Conservation (phyloP, 2,113 vertebrate genomes). For the Prinia subflava region DNA sequence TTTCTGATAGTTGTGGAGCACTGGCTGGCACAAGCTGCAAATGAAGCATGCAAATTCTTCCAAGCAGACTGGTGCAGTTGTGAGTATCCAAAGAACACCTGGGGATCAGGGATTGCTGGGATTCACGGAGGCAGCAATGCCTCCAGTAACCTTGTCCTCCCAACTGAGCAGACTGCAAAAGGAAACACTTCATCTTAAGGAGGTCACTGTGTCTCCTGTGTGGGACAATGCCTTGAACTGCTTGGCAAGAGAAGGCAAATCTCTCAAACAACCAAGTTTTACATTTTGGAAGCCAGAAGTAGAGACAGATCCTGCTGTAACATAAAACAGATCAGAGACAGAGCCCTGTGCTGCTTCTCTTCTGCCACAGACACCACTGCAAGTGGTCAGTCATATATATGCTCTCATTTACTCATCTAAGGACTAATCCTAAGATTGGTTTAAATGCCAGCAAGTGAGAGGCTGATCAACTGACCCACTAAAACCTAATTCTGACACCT, state of each 20-base stretch:
- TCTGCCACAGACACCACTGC: neutral
- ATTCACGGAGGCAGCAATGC: neutral
- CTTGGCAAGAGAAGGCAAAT: neutral
- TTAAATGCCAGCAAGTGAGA: neutral
- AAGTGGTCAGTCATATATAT: fast-evolving
- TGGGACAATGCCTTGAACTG: neutral
- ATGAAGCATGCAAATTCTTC: neutral
- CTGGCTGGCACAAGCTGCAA: neutral
- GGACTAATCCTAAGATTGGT: neutral
- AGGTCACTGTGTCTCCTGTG: neutral
- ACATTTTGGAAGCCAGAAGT: neutral
- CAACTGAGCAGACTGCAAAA: neutral
- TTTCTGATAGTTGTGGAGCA: neutral
- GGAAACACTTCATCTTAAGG: neutral
- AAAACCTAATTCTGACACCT: neutral
- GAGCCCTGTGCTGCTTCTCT: neutral
- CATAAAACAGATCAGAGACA: neutral
- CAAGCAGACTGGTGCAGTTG: neutral
- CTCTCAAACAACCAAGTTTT: neutral
- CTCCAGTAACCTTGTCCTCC: neutral
- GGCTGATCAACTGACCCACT: neutral
- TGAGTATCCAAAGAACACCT: neutral
- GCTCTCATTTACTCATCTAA: neutral
- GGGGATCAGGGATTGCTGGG: neutral
- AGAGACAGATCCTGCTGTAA: neutral